Evolutionary conservation across 2,797 vertebrate species (phyloP), one percentile per base, ranked within the genome.

Genomic region (Tenualosa thibaudeaui): DNA sequence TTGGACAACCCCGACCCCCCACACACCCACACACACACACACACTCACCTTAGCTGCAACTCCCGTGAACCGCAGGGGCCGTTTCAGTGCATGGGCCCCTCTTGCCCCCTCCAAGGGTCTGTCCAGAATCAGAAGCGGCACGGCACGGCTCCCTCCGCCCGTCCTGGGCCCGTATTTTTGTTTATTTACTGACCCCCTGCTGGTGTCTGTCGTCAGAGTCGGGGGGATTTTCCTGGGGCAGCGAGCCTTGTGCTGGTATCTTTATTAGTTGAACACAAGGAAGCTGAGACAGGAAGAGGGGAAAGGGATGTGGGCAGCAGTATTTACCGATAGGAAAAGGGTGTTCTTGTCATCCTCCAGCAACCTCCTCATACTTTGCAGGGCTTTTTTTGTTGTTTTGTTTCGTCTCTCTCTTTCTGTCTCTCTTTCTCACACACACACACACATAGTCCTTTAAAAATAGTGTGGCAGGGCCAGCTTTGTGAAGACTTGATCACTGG

Each of bases 261-360:
- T 91, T 91, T 93, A 91, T 91, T 91, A 89, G 88, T 90, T 89
- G 89, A 85, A 90, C 87, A 91, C 85, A 49, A 93, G 94, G 93
- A 93, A 92, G 93, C 92, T 86, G 71, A 82, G 50, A 83, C 87
- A 89, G 90, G 89, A 90, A 92, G 87, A 85, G 75, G 84, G 89
- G 87, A 91, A 92, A 90, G 84, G 90, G 87, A 84, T 88, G 89
- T 89, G 89, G 89, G 88, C 83, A 86, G 86, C 88, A 84, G 81
- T 89, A 83, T 87, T 93, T 84, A 86, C 86, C 40, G 40, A 89
- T 88, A 90, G 88, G 91, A 90, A 93, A 89, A 88, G 90, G 89
- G 87, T 92, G 92, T 92, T 91, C 86, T 89, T 90, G 90, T 90
- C 86, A 89, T 90, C 84, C 89, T 82, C 85, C 85, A 46, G 71